These are phyloP conservation scores for Rotaria magnacalcarata DNA, from an alignment of 2,888 invertebrate species.

Conservation along the genomic window DNA sequence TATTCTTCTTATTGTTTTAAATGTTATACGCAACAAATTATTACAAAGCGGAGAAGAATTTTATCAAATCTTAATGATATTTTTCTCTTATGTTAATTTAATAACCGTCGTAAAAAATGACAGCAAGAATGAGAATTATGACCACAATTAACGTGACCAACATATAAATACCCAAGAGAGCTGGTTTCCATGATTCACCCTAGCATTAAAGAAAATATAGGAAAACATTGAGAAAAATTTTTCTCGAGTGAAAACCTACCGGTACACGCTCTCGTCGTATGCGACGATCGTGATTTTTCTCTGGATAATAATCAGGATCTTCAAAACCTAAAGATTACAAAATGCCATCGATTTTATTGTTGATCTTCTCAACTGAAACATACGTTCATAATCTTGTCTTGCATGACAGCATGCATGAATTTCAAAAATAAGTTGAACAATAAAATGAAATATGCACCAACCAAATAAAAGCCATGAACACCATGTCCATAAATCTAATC, in stretches of 20 bases:
- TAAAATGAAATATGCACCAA: conserved; percentile 81
- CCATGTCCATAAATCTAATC: conserved; percentile 80
- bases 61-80: neutral
- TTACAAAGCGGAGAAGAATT: neutral
- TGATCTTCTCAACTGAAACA: neutral
- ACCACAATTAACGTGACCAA: neutral
- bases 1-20: neutral
- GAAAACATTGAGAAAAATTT: no score
- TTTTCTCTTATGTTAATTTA: neutral
- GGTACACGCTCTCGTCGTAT: neutral
- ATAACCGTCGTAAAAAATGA: conserved; percentile 14
- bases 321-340: neutral
- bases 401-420: conserved; percentile 55
- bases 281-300: neutral
- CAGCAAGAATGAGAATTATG: neutral
- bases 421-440: conserved; percentile 72
- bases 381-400: conserved; percentile 43
- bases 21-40: neutral
- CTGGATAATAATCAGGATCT: conserved; percentile 18
- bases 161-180: neutral
- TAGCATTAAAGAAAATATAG: neutral
- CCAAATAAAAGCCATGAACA: conserved; percentile 80
- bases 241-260: neutral
- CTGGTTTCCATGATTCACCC: conserved; percentile 15
- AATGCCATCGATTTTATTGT: neutral